These are phyloP conservation scores for Caerostris extrusa DNA, from an alignment of 1,140 invertebrate species.

Conservation along the genomic window DNA sequence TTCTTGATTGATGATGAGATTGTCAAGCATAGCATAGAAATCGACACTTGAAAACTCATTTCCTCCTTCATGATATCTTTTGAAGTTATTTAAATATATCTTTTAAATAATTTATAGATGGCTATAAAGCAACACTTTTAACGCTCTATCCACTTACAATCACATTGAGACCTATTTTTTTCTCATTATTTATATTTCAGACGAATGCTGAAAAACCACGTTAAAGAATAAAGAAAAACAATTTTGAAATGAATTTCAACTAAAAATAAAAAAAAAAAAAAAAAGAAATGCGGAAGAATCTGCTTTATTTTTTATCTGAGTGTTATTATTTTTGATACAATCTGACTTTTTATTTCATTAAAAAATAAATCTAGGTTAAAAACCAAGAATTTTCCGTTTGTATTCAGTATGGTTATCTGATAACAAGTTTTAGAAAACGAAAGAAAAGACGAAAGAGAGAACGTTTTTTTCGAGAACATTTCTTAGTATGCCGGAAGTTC, in stretches of 20 bases:
- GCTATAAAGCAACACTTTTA: no score
- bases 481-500: background rate
- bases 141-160: background rate
- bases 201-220: background rate
- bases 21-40: no score
- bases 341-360: background rate
- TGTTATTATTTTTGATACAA: background rate
- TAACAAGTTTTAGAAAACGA: background rate
- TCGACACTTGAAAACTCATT: no score
- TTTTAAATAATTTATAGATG: background rate
- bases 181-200: background rate
- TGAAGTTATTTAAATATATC: no score
- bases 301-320: background rate
- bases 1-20: no score
- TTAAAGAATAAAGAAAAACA: background rate
- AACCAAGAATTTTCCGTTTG: background rate
- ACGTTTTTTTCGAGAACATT: no score
- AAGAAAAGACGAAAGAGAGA: background rate
- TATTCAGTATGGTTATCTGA: background rate
- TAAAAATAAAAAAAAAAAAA: background rate
- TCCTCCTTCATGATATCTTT: no score
- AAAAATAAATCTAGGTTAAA: constrained; percentile 5
- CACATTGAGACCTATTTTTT: background rate
- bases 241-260: background rate
- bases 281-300: background rate